Percentiles rank a stretch among this genome's conserved stretches.
phyloP scores from a whole-genome alignment of 2,113 vertebrate species.

The Cairina moschata region DNA sequence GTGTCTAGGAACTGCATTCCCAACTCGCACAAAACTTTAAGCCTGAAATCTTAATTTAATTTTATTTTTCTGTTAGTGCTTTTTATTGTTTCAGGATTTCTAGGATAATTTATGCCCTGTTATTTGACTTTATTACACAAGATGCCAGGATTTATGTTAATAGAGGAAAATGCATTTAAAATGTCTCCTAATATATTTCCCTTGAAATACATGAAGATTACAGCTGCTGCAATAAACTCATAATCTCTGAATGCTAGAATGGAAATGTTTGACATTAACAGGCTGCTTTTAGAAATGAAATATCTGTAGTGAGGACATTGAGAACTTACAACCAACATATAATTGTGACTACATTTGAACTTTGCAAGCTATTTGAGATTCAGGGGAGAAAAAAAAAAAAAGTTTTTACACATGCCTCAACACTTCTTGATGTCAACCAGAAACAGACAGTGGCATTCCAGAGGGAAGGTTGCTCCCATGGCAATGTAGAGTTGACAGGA shows the following conservation, averaged over 20 bases:
- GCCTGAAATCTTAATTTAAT: background rate
- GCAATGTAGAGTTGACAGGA: background rate
- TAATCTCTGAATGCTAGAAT: conserved; percentile 52
- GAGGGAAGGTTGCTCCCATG: background rate
- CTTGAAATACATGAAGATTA: conserved; percentile 41
- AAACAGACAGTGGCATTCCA: conserved; percentile 9
- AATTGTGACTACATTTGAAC: conserved; percentile 21
- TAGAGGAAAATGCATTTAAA: conserved; percentile 53
- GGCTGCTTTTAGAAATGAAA: conserved; percentile 62
- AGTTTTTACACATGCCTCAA: conserved; percentile 13
- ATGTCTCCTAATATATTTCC: conserved; percentile 52
- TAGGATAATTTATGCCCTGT: conserved; percentile 24
- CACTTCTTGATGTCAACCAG: conserved; percentile 29
- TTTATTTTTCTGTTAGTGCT: background rate
- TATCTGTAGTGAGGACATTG: background rate
- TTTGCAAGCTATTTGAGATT: background rate
- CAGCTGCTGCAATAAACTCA: conserved; percentile 56
- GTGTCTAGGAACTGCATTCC: background rate
- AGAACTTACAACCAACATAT: background rate
- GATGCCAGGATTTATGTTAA: conserved; percentile 48
- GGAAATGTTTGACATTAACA: conserved; percentile 65
- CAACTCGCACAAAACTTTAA: background rate
- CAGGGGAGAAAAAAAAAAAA: background rate
- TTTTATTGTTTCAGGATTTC: conserved; percentile 3
- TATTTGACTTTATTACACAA: conserved; percentile 16